Percentiles rank a stretch among this genome's conserved stretches.
Conservation (phyloP, 2,888 invertebrate genomes). For the Dicranocentrus wangi region DNA sequence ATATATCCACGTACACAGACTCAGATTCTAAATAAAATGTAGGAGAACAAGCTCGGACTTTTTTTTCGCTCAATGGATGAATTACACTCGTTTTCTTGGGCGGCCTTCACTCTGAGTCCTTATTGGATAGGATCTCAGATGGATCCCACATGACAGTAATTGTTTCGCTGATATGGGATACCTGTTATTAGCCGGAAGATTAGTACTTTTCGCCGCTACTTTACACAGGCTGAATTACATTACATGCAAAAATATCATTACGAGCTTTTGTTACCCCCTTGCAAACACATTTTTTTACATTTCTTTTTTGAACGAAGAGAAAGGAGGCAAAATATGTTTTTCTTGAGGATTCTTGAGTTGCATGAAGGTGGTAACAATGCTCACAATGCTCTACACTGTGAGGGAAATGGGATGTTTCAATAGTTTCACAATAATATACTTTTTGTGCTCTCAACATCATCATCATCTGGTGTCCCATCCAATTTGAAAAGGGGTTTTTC, state of each 20-base stretch:
- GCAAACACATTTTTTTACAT: neutral
- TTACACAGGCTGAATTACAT: neutral
- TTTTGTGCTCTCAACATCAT: neutral
- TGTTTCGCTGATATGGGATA: slow-evolving; percentile 32
- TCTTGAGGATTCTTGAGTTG: neutral
- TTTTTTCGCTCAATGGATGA: slow-evolving; percentile 15
- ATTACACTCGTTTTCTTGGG: slow-evolving; percentile 27
- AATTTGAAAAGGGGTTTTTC: too few relatives aligned
- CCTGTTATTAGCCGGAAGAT: slow-evolving; percentile 40
- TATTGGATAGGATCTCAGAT: slow-evolving; percentile 28
- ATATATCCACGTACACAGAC: neutral
- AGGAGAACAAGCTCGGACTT: neutral
- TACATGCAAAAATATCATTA: slow-evolving; percentile 16
- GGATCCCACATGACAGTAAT: slow-evolving; percentile 40
- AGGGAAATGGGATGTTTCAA: too few relatives aligned
- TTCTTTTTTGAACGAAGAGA: neutral
- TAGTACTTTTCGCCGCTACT: neutral
- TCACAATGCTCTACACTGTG: too few relatives aligned
- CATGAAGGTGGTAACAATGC: too few relatives aligned
- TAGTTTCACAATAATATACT: too few relatives aligned
- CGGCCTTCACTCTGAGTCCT: slow-evolving; percentile 45
- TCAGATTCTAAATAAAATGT: neutral
- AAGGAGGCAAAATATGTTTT: neutral
- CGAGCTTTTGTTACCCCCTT: neutral
- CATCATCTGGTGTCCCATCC: neutral